These are phyloP conservation scores for Clivina fossor DNA, from an alignment of 2,888 invertebrate species.

Conservation along the genomic window DNA sequence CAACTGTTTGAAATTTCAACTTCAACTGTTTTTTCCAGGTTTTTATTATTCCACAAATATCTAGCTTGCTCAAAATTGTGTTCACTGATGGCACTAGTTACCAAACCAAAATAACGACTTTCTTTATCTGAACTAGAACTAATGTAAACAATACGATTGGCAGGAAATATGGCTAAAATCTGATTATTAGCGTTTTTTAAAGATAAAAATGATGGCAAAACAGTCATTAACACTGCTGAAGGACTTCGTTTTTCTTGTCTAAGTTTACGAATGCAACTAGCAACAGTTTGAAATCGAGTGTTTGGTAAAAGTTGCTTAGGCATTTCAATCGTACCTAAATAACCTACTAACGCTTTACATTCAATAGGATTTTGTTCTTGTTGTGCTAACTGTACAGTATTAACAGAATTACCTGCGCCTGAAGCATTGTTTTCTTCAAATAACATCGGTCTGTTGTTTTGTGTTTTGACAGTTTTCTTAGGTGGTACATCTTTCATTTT, in stretches of 20 bases:
- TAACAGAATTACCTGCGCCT: constrained; percentile 15
- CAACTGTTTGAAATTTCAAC: constrained; percentile 81
- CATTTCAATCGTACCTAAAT: constrained; percentile 94
- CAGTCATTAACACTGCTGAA: constrained; percentile 81
- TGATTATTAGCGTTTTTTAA: constrained; percentile 77
- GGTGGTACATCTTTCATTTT: constrained; percentile 20
- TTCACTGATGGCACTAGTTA: constrained; percentile 75
- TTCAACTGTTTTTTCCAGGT: constrained; percentile 45
- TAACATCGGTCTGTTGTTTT: constrained; percentile 32
- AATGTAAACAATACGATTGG: constrained; percentile 83
- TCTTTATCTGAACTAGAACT: constrained; percentile 91
- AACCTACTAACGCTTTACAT: constrained; percentile 86
- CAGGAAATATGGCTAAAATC: constrained; percentile 83
- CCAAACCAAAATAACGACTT: constrained; percentile 87
- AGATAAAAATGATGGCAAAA: constrained; percentile 77
- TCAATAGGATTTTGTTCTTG: constrained; percentile 63
- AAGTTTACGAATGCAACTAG: constrained; percentile 85
- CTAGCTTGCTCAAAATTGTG: constrained; percentile 41
- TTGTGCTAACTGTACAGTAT: constrained; percentile 39
- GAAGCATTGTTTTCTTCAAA: constrained; percentile 35
- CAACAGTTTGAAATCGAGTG: constrained; percentile 74
- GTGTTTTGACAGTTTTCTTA: constrained; percentile 15
- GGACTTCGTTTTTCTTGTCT: constrained; percentile 86
- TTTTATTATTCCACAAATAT: constrained; percentile 40
- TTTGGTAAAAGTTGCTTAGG: constrained; percentile 78